Base-by-base conservation (phyloP, 1,140 invertebrate species). In the Palaemon carinicauda region DNA sequence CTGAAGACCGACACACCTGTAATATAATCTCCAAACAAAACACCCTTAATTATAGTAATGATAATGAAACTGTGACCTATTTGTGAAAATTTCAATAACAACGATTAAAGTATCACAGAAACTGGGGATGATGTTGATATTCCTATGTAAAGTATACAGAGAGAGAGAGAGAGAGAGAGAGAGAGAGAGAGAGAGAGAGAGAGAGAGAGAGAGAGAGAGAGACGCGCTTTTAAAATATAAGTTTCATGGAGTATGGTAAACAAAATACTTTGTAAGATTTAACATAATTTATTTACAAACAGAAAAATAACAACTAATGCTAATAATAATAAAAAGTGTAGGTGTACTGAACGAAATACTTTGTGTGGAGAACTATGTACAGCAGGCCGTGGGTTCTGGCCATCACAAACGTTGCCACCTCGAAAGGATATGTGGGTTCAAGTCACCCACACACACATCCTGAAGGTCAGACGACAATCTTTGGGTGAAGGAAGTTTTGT, bases 221-320 rank as follows among this genome's bases (percentile, higher is more conserved):
- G 56, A n/a, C 15, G 21, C 7, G 51, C 17, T 21, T 50, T 2
- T 9, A 2, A 7, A n/a, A 50, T 41, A 50, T 41, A 33, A 7
- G 24, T 73, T 29, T 29, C 12, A 19, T 3, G 29, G 69, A 33
- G 19, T 73, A 9, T 15, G 24, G n/a, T n/a, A 31, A 10, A 17
- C 41, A 33, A 83, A 17, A 50, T 14, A 84, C 4, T 33, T n/a
- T 33, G 17, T 54, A 41, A 84, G 56, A 50, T 81, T 87, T 87
- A 81, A 75, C 85, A 87, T 87, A 82, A 81, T 87, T 87, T 87
- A 87, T 87, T 87, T 87, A 87, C 85, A 87, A 87, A 87, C 85
- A 82, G 71, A 82, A 33, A 71, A 81, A 87, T 87, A 87, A 87
- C 85, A 87, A 82, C 79, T 87, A 87, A 87, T 21, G 21, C 85